These are phyloP conservation scores for Alectoris magna DNA, from an alignment of 2,797 vertebrate species.

Conservation along the genomic window DNA sequence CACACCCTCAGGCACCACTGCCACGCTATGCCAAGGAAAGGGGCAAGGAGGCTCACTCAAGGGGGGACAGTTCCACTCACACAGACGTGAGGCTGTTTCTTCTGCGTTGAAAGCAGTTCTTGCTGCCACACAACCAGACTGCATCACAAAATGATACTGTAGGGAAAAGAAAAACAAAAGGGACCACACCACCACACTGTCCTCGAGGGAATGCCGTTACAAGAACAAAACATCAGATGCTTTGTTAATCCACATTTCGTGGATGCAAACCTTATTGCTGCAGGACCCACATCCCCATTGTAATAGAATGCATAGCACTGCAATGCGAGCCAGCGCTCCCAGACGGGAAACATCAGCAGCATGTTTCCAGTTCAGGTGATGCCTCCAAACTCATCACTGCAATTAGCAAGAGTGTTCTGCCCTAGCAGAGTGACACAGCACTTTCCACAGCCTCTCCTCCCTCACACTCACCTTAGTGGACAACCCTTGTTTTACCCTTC, in stretches of 20 bases:
- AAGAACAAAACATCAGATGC: neutral
- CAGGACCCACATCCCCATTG: neutral
- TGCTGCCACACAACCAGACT: neutral
- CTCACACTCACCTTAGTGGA: rapidly evolving
- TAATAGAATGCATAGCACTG: neutral
- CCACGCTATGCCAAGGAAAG: neutral
- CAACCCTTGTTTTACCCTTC: rapidly evolving
- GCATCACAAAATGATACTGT: neutral
- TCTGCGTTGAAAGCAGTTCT: neutral
- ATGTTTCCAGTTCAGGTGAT: rapidly evolving
- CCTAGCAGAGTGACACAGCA: rapidly evolving
- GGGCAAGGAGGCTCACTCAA: neutral
- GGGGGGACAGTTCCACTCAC: neutral
- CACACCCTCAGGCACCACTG: neutral
- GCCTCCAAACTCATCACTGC: neutral
- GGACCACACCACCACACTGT: neutral
- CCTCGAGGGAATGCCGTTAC: neutral
- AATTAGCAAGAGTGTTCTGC: neutral
- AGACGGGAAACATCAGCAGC: neutral
- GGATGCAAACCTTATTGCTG: neutral
- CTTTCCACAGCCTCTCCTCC: neutral
- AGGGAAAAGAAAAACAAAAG: neutral
- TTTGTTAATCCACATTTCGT: neutral
- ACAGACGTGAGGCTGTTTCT: neutral
- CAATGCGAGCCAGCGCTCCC: neutral